Evolutionary conservation across 2,797 vertebrate species (phyloP), one percentile per base, ranked within the genome.

Genomic region (Gallinago stenura): DNA sequence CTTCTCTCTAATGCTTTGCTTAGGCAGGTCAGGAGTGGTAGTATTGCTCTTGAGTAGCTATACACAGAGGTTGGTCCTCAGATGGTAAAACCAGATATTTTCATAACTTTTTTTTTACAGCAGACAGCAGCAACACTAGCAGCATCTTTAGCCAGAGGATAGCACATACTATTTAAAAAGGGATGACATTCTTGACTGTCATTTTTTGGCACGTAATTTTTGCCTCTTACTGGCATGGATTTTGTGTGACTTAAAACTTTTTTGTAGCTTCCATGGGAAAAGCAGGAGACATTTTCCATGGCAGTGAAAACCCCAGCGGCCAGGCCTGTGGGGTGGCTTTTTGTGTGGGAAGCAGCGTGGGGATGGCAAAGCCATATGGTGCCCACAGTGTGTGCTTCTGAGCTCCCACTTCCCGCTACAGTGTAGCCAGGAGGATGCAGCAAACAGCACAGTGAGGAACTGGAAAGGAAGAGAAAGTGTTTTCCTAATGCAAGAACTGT

Each of bases 311-410:
- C 4, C 19, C 33, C 66, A 58, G 58, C 31, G 78, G 31, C 17
- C 3, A 7, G 41, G 25, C n/a, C 28, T 54, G 20, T 60, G 46
- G 43, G 35, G 9, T 94, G 71, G 8, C 31, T 45, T 26, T 26
- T 21, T 15, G 9, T 6, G 3, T 8, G 11, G 26, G 25, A 68
- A 8, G 46, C 33, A 54, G 22, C 0, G 0, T 22, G 8, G 48
- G 66, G 51, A 87, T 2, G 2, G 39, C 37, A 71, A 83, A 82
- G 50, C 37, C 16, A 2, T 53, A 12, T 0, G 0, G 15, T 41
- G 14, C 58, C 66, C 54, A 28, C 2, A 1, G 8, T 1, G 0
- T 41, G 11, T 57, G 33, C 9, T 15, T 83, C 71, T 77, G 35
- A 0, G 14, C 39, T 69, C 26, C 30, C 17, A 2, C 48, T 80